phyloP scores from a whole-genome alignment of 2,888 invertebrate genomes.

The Sarcophaga caerulescens region DNA sequence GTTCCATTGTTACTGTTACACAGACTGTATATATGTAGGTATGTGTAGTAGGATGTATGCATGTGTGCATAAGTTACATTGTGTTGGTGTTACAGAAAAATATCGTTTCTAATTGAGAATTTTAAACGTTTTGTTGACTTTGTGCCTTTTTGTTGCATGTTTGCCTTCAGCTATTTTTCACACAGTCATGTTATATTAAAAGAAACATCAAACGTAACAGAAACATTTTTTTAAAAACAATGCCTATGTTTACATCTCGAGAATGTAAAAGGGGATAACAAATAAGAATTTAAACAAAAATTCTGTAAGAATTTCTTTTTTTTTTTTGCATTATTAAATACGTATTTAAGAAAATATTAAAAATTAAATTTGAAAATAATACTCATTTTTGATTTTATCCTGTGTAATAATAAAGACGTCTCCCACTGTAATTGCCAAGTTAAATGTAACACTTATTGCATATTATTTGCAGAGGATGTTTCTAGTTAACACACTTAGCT shows the following conservation, averaged over 20 bases:
- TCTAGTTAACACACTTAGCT: background rate
- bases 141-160: slow-evolving; percentile 74
- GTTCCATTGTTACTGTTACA: too few species aligned
- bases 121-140: slow-evolving; percentile 77
- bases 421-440: slow-evolving; percentile 1
- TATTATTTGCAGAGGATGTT: background rate
- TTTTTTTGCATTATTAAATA: too few species aligned
- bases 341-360: too few species aligned
- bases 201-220: slow-evolving; percentile 11
- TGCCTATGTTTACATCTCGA: background rate
- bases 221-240: background rate
- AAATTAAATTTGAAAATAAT: too few species aligned
- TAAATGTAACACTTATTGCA: slow-evolving; percentile 10
- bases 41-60: too few species aligned
- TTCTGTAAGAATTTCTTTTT: background rate
- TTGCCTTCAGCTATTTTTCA: slow-evolving; percentile 72
- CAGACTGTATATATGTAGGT: too few species aligned
- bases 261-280: background rate
- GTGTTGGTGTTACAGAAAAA: slow-evolving; percentile 61
- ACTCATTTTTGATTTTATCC: background rate
- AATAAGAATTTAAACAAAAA: background rate
- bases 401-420: background rate
- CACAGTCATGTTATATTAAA: slow-evolving; percentile 18
- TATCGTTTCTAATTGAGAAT: slow-evolving; percentile 76
- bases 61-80: background rate